Evolutionary conservation across 2,888 invertebrate species (phyloP).

Genomic region (Drosophila suboccidentalis): DNA sequence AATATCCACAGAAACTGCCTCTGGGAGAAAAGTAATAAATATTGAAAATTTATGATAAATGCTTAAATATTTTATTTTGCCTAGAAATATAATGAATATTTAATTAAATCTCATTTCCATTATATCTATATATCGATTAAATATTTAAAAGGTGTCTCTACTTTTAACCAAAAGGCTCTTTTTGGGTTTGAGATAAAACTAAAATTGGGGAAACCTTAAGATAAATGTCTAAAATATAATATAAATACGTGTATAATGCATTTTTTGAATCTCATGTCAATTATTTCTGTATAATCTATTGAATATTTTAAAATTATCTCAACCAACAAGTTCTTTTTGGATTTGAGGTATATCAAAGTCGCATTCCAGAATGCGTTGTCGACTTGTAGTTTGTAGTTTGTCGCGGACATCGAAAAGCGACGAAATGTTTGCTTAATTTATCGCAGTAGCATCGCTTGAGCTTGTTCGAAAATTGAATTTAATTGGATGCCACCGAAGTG

Average conservation of each 20-base stretch:
- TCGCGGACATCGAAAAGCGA: slow-evolving; percentile 33
- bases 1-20: no score
- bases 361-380: background rate
- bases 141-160: background rate
- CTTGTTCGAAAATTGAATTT: slow-evolving; percentile 78
- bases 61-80: no score
- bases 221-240: no score
- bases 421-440: slow-evolving; percentile 79
- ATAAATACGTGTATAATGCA: no score
- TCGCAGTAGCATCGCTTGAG: slow-evolving; percentile 78
- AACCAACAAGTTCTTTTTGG: background rate
- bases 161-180: no score
- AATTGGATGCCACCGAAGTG: slow-evolving; percentile 78
- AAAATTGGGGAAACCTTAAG: no score
- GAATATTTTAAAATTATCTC: background rate
- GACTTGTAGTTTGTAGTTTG: slow-evolving; percentile 10
- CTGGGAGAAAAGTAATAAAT: no score
- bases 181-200: no score
- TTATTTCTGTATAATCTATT: background rate
- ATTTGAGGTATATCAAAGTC: slow-evolving; percentile 33
- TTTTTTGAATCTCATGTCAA: no score
- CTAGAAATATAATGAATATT: background rate
- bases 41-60: no score
- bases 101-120: background rate
- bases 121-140: background rate